Base-by-base conservation (phyloP, 2,113 vertebrate species). In the Marmota monax region DNA sequence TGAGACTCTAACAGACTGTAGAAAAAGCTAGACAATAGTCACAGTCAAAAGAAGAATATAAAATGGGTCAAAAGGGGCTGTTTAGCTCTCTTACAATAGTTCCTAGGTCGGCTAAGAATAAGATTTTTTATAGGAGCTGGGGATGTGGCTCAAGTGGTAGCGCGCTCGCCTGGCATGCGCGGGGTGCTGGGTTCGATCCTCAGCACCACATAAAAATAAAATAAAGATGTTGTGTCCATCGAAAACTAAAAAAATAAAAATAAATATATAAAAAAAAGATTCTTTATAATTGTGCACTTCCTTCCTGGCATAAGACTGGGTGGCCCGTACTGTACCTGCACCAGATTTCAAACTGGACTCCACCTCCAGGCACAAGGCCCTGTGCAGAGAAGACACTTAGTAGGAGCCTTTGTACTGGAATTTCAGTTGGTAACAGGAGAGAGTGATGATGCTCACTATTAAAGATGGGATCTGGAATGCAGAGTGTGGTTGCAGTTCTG, bases 311-410 rank as follows among this genome's bases (percentile, higher is more conserved):
- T 2, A 92, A 61, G 53, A 69, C 3, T 70, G 18, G 84, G 23
- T 29, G 96, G 0, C 6, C 42, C n/a, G 34, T 37, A 79, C 96
- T 95, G 92, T 98, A 99, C 99, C 99, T 99, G 99, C 99, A 99
- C 99, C 99, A 99, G 90, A 99, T 98, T 98, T 99, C 99, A 98
- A 99, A 99, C 79, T 99, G 99, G 94, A 99, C 97, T 83, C 99
- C 99, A 88, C 99, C 99, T 91, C 99, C 99, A 77, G 97, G 98
- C 34, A 97, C 84, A 0, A 97, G 92, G 13, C 99, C 99, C 37
- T 98, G 98, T 82, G 98, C 93, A 61, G 98, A 99, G 92, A 99
- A 99, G 20, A 98, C 99, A 95, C 98, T 96, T 67, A 99, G 99
- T 87, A 99, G 98, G 22, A 99, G 98, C 94, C 98, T 99, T 98